Conservation (phyloP, 2,888 invertebrate genomes). For the Sycophila texana region DNA sequence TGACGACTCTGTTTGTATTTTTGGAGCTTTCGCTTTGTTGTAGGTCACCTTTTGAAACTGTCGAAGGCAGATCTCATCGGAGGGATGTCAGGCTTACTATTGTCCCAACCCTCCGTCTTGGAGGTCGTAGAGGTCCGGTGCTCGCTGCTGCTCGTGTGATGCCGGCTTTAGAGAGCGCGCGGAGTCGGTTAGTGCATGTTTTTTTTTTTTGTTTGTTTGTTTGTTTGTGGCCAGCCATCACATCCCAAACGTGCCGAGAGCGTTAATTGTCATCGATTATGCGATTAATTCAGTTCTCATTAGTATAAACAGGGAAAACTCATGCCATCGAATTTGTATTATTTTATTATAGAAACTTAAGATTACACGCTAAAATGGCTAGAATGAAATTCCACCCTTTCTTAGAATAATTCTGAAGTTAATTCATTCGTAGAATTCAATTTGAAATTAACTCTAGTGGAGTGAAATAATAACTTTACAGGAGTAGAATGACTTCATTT, state of each 20-base stretch:
- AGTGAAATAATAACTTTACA: too few species aligned
- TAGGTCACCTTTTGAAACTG: constrained; percentile 74
- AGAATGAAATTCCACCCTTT: too few species aligned
- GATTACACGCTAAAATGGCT: too few species aligned
- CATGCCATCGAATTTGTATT: constrained; percentile 36
- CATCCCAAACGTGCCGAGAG: constrained; percentile 39
- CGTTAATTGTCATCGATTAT: constrained; percentile 44
- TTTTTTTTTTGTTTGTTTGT: constrained; percentile 30
- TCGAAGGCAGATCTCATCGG: constrained; percentile 73
- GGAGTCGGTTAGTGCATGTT: constrained; percentile 40
- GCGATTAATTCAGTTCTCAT: constrained; percentile 43
- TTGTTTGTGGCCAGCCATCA: constrained; percentile 25
- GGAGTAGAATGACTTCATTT: too few species aligned
- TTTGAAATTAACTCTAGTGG: too few species aligned
- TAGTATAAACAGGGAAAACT: constrained; percentile 41
- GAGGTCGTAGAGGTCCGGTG: constrained; percentile 72
- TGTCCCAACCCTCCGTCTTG: constrained; percentile 72
- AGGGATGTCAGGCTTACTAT: constrained; percentile 67
- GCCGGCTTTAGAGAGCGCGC: constrained; percentile 65
- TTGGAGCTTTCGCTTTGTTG: constrained; percentile 45
- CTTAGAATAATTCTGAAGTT: too few species aligned
- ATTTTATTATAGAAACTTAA: constrained; percentile 30
- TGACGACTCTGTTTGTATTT: constrained; percentile 12
- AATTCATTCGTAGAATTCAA: too few species aligned
- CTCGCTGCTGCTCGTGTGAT: constrained; percentile 74